Evolutionary conservation across 2,888 invertebrate genomes (phyloP).

Genomic region (Oasisia sp.): DNA sequence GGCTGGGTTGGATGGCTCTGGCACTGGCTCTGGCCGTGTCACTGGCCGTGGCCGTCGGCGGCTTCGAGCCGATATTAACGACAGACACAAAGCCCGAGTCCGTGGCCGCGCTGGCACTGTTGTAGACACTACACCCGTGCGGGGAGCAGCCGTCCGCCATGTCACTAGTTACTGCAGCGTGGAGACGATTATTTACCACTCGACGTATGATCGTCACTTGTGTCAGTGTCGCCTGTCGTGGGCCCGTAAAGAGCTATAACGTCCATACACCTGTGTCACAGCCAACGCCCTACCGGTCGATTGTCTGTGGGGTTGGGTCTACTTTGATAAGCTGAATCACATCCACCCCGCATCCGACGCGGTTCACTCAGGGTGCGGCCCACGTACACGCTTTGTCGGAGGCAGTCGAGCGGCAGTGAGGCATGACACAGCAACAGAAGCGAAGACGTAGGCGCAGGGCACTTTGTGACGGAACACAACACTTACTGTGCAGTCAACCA

Average conservation of each 20-base stretch:
- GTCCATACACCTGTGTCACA: not conserved
- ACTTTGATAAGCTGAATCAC: not conserved
- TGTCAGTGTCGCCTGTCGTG: not conserved
- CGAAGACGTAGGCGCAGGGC: not conserved
- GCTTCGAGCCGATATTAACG: not conserved
- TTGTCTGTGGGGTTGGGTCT: not conserved
- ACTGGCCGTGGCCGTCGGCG: not conserved
- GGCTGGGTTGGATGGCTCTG: not conserved
- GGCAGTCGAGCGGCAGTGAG: not conserved
- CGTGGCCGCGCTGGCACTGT: not conserved
- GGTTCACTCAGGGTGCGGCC: not conserved
- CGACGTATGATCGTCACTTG: not conserved
- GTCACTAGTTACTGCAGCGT: not conserved
- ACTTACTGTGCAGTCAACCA: not conserved
- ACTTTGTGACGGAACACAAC: not conserved
- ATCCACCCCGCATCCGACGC: not conserved
- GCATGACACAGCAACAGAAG: not conserved
- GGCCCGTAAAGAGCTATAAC: not conserved
- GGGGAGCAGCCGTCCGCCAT: not conserved
- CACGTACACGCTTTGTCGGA: not conserved
- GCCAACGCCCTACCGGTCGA: not conserved
- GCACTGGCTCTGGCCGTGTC: not conserved
- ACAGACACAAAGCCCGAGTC: not conserved
- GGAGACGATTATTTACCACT: not conserved
- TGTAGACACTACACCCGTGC: not conserved